These are phyloP conservation scores for Agonopterix arenella DNA, from an alignment of 2,888 invertebrate genomes.

Conservation along the genomic window DNA sequence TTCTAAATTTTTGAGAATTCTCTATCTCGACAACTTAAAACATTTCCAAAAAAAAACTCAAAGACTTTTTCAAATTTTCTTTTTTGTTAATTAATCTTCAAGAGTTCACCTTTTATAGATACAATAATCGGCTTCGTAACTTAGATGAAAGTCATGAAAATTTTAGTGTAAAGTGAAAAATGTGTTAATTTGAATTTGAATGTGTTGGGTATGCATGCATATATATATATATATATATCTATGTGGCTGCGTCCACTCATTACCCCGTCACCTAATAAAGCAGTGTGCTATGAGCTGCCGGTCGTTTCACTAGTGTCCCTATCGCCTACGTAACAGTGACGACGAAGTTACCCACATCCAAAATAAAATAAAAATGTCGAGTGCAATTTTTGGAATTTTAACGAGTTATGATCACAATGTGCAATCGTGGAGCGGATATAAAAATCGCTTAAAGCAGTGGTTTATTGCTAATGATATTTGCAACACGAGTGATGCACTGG, in stretches of 20 bases:
- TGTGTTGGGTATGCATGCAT: background rate
- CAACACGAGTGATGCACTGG: constrained; percentile 2
- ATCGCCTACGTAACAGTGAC: constrained; percentile 1
- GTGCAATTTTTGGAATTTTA: constrained; percentile 8
- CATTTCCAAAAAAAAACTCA: no score
- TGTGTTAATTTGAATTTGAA: no score
- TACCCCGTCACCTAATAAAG: background rate
- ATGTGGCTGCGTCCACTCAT: background rate
- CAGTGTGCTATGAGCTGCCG: background rate
- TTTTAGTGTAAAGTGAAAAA: no score
- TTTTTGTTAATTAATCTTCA: no score
- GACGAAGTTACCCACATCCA: constrained; percentile 2
- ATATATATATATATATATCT: background rate
- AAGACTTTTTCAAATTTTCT: no score
- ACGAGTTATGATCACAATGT: constrained; percentile 6
- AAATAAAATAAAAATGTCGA: constrained; percentile 1
- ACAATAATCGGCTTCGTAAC: no score
- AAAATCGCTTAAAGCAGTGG: constrained; percentile 11
- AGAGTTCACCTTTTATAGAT: no score
- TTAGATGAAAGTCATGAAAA: no score
- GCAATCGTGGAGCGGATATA: constrained; percentile 9
- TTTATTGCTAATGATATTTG: constrained; percentile 12
- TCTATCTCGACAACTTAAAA: no score
- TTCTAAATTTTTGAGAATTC: no score
- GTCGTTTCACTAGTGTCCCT: background rate